Evolutionary conservation across 2,113 vertebrate species (phyloP), one percentile per base, ranked within the genome.

Genomic region (Corvus hawaiiensis): DNA sequence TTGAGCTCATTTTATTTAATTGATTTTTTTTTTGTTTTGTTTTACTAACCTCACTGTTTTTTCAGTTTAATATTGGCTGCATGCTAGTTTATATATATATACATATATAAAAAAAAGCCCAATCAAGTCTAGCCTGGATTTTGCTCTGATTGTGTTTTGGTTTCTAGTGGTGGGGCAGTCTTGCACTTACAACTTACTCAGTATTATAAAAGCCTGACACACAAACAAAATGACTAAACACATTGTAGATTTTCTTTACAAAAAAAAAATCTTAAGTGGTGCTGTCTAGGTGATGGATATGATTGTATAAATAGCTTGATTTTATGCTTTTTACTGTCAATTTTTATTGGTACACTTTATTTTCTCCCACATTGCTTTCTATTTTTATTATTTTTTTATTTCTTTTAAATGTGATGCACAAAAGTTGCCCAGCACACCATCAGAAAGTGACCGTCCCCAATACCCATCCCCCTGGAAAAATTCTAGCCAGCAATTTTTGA

Each of bases 1-100:
- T 98, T 98, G 97, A 98, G 98, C 98, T 98, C 97, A 98, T 98
- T 97, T 98, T 97, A 96, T 97, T 96, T 95, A 89, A 91, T 94
- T 96, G 90, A 92, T 97, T 98, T 96, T 92, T 77, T 90, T 64
- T 97, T 97, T 96, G 44, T 75, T 98, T 98, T 98, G 90, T 97
- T 99, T 99, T 98, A 99, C 98, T 98, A 99, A 99, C 98, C 97
- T 98, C 97, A 98, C 98, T 99, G 98, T 99, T 99, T 99, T 98
- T 98, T 99, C 98, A 98, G 98, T 99, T 98, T 98, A 98, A 98
- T 98, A 97, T 98, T 98, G 98, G 98, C 98, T 98, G 98, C 98
- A 98, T 98, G 98, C 98, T 98, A 98, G 97, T 98, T 98, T 94
- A 93, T 97, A 97, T 96, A 94, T 96, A 96, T 73, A 96, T 27